These are phyloP conservation scores for Aythya baeri DNA, from an alignment of 2,113 vertebrate species.

Conservation along the genomic window DNA sequence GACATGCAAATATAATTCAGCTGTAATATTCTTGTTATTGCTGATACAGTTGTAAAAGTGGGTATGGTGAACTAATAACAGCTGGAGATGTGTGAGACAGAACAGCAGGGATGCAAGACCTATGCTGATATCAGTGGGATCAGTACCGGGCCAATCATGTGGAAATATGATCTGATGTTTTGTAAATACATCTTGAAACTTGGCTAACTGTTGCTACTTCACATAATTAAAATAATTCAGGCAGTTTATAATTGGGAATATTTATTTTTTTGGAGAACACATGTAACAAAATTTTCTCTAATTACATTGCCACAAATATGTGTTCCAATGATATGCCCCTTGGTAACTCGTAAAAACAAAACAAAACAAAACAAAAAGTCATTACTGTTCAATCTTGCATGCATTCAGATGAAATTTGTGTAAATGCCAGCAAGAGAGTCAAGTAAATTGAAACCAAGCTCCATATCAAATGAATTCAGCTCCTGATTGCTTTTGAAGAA, in stretches of 20 bases:
- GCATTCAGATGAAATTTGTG: not conserved
- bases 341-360: slow-evolving; percentile 38
- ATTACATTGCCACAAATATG: slow-evolving; percentile 27
- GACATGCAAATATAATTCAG: not conserved
- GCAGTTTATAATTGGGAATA: slow-evolving; percentile 53
- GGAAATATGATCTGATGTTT: not conserved
- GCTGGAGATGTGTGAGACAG: not conserved
- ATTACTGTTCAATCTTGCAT: slow-evolving; percentile 1
- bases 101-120: not conserved
- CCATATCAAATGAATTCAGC: slow-evolving; percentile 36
- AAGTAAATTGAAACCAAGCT: slow-evolving; percentile 42
- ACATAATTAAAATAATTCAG: slow-evolving; percentile 13
- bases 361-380: not conserved
- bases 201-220: not conserved
- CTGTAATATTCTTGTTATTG: not conserved
- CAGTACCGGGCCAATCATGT: not conserved
- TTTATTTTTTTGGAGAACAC: slow-evolving; percentile 5
- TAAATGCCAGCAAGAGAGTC: slow-evolving; percentile 27
- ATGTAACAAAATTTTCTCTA: slow-evolving; percentile 17
- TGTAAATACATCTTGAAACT: not conserved
- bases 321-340: slow-evolving; percentile 2
- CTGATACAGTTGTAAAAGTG: not conserved
- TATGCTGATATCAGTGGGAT: not conserved
- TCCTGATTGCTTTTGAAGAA: slow-evolving; percentile 11
- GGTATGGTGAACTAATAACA: not conserved